These are phyloP conservation scores for Siniperca obscura DNA, from an alignment of 2,797 vertebrate species.

Conservation along the genomic window DNA sequence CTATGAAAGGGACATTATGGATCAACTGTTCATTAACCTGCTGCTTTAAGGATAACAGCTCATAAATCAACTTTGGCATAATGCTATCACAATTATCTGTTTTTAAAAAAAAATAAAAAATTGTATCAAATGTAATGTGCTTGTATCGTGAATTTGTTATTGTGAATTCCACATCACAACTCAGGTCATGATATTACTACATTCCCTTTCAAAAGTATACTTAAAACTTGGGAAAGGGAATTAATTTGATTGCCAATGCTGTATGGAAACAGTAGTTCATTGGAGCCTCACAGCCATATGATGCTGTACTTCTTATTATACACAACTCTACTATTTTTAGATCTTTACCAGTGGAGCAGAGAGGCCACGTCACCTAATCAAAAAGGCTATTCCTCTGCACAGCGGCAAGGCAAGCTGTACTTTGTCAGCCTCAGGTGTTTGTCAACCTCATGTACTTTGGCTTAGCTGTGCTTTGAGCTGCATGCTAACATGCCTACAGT, in stretches of 20 bases:
- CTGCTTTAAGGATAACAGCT: not conserved
- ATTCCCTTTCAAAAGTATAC: not conserved
- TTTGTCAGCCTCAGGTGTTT: not conserved
- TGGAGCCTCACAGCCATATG: not conserved
- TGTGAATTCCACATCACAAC: conserved; percentile 4
- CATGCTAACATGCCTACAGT: not conserved
- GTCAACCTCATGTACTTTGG: not conserved
- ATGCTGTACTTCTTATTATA: not conserved
- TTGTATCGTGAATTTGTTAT: not conserved
- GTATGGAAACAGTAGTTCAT: not conserved
- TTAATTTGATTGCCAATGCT: not conserved
- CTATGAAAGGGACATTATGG: not conserved
- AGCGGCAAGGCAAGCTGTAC: too few species aligned
- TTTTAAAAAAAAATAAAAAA: too few species aligned
- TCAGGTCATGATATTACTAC: not conserved
- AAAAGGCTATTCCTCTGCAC: not conserved
- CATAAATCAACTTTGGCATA: not conserved
- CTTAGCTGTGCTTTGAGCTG: conserved; percentile 5
- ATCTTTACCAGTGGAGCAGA: not conserved
- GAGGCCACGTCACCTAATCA: not conserved
- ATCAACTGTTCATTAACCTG: not conserved
- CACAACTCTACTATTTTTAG: not conserved
- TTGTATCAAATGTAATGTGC: not conserved
- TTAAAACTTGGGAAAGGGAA: not conserved
- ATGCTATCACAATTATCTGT: too few species aligned